Evolutionary conservation across 2,113 vertebrate genomes (phyloP).

Genomic region (Gambusia affinis): DNA sequence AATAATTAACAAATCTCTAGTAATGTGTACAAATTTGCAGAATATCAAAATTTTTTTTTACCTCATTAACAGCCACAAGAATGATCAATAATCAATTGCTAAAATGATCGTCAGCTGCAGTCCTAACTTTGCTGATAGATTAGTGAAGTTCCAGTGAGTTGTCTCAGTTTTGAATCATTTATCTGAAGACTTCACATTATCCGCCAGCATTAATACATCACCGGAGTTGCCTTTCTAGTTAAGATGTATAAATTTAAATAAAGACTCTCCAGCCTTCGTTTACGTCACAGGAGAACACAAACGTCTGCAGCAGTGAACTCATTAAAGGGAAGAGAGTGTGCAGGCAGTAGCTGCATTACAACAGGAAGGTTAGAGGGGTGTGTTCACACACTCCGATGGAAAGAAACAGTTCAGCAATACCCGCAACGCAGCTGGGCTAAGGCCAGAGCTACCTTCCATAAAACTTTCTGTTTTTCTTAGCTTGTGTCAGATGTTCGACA

Average conservation of each 20-base stretch:
- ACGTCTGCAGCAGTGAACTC: neutral
- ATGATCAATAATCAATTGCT: no score
- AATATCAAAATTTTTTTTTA: no score
- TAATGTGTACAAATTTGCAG: no score
- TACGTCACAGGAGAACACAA: neutral
- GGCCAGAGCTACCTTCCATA: neutral
- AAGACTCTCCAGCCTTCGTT: neutral
- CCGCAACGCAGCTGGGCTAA: neutral
- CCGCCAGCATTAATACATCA: no score
- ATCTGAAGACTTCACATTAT: neutral
- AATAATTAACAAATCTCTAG: no score
- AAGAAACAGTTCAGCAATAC: neutral
- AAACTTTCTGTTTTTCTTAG: neutral
- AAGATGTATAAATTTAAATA: no score
- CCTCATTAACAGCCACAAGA: no score
- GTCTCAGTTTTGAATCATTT: no score
- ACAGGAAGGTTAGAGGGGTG: neutral
- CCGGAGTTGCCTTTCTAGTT: no score
- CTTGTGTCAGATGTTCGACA: neutral
- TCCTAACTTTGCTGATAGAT: neutral
- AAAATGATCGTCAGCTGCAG: neutral
- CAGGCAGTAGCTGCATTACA: neutral
- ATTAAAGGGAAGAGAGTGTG: neutral
- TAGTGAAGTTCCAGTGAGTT: no score
- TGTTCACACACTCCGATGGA: no score